Percentiles rank a stretch among this genome's conserved stretches.
Conservation (phyloP, 2,888 invertebrate species). For the Drosophila anomalata region DNA sequence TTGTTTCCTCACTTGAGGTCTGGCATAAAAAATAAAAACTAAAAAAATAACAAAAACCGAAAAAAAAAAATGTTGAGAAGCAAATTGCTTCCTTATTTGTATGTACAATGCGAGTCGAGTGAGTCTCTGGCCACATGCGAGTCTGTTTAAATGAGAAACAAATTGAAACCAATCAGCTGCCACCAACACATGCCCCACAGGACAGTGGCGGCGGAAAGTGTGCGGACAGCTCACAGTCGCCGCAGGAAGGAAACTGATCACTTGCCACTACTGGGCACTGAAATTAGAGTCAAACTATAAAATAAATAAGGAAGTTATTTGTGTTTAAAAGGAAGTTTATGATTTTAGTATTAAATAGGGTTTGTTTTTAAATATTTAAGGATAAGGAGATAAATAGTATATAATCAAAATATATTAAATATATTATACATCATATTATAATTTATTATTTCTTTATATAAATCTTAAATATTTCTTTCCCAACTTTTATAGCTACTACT, state of each 20-base stretch:
- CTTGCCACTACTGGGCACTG: neutral
- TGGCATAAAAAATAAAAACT: conserved; percentile 10
- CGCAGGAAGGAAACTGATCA: conserved; percentile 11
- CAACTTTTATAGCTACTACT: too few species aligned
- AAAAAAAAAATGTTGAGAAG: conserved; percentile 52
- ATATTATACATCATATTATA: too few species aligned
- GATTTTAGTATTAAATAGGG: neutral
- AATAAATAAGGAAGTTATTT: neutral
- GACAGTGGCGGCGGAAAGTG: conserved; percentile 25
- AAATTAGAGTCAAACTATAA: neutral
- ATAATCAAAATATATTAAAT: neutral
- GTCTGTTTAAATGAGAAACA: conserved; percentile 28
- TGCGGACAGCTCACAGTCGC: neutral
- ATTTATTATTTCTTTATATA: too few species aligned
- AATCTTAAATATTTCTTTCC: too few species aligned
- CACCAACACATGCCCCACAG: conserved; percentile 23
- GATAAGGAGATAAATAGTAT: neutral
- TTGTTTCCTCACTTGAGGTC: conserved; percentile 62
- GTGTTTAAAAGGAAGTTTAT: neutral
- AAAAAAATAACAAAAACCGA: neutral
- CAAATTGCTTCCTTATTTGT: conserved; percentile 72
- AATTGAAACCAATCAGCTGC: conserved; percentile 31
- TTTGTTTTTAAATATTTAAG: neutral
- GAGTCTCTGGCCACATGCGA: conserved; percentile 10
- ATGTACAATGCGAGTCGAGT: conserved; percentile 29